Evolutionary conservation across 2,797 vertebrate genomes (phyloP).

Genomic region (Hylomyscus alleni): DNA sequence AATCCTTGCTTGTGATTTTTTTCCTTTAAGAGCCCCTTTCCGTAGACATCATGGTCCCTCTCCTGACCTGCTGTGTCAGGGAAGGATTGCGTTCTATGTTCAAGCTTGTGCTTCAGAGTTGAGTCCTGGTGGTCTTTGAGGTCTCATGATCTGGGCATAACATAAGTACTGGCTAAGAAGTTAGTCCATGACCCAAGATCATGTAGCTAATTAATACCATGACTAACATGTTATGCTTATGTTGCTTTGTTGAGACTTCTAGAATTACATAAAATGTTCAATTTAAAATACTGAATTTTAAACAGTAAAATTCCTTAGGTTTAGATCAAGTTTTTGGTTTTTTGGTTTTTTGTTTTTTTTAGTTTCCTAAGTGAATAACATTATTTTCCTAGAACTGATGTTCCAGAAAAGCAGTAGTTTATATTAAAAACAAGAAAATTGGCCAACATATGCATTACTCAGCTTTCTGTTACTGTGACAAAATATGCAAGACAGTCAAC

Average conservation of each 20-base stretch:
- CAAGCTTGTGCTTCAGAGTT: neutral
- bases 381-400: neutral
- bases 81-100: neutral
- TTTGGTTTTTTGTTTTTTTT: neutral
- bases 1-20: neutral
- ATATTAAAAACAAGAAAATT: neutral
- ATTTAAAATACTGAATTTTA: conserved; percentile 15
- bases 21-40: neutral
- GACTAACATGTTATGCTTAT: neutral
- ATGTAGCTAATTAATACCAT: neutral
- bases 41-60: neutral
- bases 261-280: neutral
- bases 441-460: neutral
- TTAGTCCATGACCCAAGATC: neutral
- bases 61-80: no score
- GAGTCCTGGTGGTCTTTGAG: neutral
- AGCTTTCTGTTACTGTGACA: neutral
- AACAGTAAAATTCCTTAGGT: neutral
- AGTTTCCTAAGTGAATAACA: neutral
- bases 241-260: neutral
- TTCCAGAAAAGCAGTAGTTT: neutral
- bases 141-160: neutral
- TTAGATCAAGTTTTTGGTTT: neutral
- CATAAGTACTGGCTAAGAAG: neutral
- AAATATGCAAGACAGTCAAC: neutral